These are phyloP conservation scores for Sesamia inferens DNA, from an alignment of 2,888 invertebrate genomes.

Conservation along the genomic window DNA sequence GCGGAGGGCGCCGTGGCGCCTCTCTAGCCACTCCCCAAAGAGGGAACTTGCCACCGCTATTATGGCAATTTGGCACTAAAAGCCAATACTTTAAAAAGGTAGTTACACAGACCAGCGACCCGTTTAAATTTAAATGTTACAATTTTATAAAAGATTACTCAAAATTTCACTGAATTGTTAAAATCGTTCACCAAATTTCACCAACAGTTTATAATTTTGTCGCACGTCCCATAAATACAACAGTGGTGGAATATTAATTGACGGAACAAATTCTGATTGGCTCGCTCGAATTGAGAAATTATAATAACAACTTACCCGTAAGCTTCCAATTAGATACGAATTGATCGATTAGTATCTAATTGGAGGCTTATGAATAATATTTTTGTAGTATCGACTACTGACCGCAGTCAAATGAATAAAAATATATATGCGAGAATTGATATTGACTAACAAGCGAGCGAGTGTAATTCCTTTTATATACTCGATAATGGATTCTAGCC, in stretches of 20 bases:
- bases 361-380: too few species aligned
- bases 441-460: slow-evolving; percentile 7
- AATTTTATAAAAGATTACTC: slow-evolving; percentile 53
- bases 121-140: slow-evolving; percentile 48
- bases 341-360: slow-evolving; percentile 48
- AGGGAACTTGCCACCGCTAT: too few species aligned
- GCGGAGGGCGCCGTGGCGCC: too few species aligned
- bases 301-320: slow-evolving; percentile 73
- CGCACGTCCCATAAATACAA: slow-evolving; percentile 54
- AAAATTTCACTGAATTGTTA: slow-evolving; percentile 53
- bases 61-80: slow-evolving; percentile 33
- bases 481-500: background rate
- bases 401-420: slow-evolving; percentile 60
- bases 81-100: slow-evolving; percentile 41
- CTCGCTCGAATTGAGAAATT: slow-evolving; percentile 57
- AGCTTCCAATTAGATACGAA: slow-evolving; percentile 80
- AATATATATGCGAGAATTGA: slow-evolving; percentile 59
- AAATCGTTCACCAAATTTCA: slow-evolving; percentile 46
- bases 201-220: slow-evolving; percentile 44
- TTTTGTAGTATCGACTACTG: too few species aligned
- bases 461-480: slow-evolving; percentile 23
- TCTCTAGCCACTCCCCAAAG: too few species aligned
- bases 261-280: slow-evolving; percentile 62
- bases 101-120: slow-evolving; percentile 51
- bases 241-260: slow-evolving; percentile 68